A percentile compares a stretch with the other conserved stretches of the same genome.
phyloP scores from a whole-genome alignment of 2,797 vertebrate species.

The Gymnothorax javanicus region DNA sequence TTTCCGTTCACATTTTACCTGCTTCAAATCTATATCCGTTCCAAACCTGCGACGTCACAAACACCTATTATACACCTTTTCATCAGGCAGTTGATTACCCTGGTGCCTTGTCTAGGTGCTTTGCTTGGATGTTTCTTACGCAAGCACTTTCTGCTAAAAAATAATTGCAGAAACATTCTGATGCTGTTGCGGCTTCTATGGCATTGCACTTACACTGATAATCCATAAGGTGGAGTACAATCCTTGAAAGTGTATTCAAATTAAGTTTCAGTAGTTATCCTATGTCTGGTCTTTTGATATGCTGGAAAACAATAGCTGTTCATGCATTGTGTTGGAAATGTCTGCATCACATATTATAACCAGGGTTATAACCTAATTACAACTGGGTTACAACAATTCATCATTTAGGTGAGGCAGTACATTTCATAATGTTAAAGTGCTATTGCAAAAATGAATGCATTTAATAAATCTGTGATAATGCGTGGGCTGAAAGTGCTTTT shows the following conservation, averaged over 20 bases:
- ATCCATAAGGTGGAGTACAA: slow-evolving; percentile 56
- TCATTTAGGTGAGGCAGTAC: neutral
- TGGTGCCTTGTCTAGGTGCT: neutral
- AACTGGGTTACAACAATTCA: too few species aligned
- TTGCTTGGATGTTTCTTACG: neutral
- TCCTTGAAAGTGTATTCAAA: slow-evolving; percentile 35
- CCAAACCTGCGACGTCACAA: neutral
- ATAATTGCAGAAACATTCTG: neutral
- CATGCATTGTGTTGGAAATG: neutral
- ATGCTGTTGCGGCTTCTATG: neutral
- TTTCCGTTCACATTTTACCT: neutral
- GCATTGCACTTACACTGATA: slow-evolving; percentile 49
- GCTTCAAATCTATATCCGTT: neutral
- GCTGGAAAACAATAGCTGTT: neutral
- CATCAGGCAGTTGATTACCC: neutral
- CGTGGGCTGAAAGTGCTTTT: neutral
- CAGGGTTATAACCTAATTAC: neutral
- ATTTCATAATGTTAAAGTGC: neutral
- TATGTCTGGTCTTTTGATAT: neutral
- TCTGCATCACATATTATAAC: neutral
- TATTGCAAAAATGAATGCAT: neutral
- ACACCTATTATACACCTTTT: neutral
- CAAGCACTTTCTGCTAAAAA: neutral
- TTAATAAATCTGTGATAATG: neutral
- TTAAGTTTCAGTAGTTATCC: slow-evolving; percentile 18